Percentiles rank a stretch among this genome's conserved stretches.
These are phyloP conservation scores for Myoxocephalus aenaeus DNA, from an alignment of 2,797 vertebrate genomes.

Conservation along the genomic window DNA sequence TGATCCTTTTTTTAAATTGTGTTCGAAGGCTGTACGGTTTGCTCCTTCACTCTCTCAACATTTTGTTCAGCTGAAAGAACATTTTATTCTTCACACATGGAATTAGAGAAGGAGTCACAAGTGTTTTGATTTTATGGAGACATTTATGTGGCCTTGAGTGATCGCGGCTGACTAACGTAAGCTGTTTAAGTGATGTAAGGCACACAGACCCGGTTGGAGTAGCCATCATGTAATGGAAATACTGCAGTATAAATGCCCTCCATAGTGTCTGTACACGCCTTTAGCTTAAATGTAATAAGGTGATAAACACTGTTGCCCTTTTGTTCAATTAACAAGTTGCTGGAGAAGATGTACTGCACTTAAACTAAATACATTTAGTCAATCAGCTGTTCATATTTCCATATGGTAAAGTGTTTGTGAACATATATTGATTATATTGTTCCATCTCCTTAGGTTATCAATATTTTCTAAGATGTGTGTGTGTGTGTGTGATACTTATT, in stretches of 20 bases:
- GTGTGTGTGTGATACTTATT: conserved; percentile 4
- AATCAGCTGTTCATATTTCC: conserved; percentile 29
- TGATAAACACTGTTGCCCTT: conserved; percentile 44
- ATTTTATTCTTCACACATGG: conserved; percentile 9
- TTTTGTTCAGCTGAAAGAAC: background rate
- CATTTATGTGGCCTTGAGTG: conserved; percentile 29
- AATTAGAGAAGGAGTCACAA: conserved; percentile 1
- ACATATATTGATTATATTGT: conserved; percentile 7
- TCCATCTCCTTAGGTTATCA: background rate
- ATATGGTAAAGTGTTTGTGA: conserved; percentile 31
- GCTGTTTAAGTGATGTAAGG: conserved; percentile 37
- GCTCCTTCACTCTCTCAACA: background rate
- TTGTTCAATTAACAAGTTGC: conserved; percentile 58
- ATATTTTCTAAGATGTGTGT: background rate
- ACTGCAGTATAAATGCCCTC: conserved; percentile 34
- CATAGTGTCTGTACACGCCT: background rate
- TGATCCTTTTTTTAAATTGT: background rate
- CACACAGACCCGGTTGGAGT: conserved; percentile 12
- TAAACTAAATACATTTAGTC: conserved; percentile 22
- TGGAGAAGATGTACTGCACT: conserved; percentile 27
- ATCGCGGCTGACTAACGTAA: conserved; percentile 33
- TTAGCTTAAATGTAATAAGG: conserved; percentile 24
- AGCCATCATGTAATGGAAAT: conserved; percentile 49
- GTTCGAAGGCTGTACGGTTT: background rate
- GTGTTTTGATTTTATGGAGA: conserved; percentile 27